Conservation (phyloP, 2,888 invertebrate species). For the Xestobium rufovillosum region DNA sequence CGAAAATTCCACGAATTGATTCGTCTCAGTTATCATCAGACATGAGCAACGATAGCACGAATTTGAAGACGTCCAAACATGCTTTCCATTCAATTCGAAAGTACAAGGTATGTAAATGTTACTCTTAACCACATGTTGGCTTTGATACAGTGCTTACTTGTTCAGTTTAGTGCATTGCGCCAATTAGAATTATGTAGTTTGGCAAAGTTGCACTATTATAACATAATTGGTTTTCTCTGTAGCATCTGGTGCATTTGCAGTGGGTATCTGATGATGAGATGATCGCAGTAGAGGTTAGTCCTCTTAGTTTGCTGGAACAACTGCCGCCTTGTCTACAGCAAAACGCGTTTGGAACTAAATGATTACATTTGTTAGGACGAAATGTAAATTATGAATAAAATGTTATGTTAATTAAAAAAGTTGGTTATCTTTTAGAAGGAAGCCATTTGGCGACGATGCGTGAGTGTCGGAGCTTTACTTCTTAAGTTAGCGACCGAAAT, state of each 20-base stretch:
- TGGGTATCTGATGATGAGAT: constrained; percentile 63
- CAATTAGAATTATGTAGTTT: too few species aligned
- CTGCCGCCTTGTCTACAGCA: constrained; percentile 63
- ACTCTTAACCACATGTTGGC: neutral
- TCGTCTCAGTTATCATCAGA: constrained; percentile 15
- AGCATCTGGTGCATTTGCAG: constrained; percentile 70
- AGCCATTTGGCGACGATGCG: neutral
- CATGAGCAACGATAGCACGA: constrained; percentile 9
- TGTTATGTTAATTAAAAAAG: neutral
- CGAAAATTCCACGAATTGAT: constrained; percentile 41
- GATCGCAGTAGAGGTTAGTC: constrained; percentile 69
- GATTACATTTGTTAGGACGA: constrained; percentile 17
- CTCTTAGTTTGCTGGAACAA: constrained; percentile 59
- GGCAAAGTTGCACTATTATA: too few species aligned
- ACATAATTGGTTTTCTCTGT: constrained; percentile 32
- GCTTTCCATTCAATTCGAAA: constrained; percentile 44
- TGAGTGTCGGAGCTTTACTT: too few species aligned
- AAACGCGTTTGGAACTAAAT: constrained; percentile 55
- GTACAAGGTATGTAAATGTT: constrained; percentile 8
- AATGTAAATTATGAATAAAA: constrained; percentile 1
- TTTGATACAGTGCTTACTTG: too few species aligned
- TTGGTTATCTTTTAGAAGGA: constrained; percentile 1
- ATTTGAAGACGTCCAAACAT: constrained; percentile 26
- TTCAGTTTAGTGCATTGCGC: constrained; percentile 2
- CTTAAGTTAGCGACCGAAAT: too few species aligned